Conservation (phyloP, 2,888 invertebrate species). For the Drosophila austrosaltans region DNA sequence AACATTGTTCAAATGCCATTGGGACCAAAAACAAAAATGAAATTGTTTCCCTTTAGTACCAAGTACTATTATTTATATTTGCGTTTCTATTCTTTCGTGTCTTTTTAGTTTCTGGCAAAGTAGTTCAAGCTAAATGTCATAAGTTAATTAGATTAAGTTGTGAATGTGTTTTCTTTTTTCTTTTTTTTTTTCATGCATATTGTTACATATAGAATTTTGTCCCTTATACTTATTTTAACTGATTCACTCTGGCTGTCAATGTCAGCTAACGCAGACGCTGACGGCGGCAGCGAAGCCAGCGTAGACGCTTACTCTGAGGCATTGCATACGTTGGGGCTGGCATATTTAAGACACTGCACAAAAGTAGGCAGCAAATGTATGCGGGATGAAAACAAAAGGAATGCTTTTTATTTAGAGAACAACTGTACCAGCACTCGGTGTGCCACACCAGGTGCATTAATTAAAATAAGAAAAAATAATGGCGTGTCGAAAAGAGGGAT, state of each 20-base stretch:
- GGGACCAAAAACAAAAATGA: neutral
- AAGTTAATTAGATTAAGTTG: constrained; percentile 75
- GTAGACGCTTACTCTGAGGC: constrained; percentile 44
- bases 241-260: constrained; percentile 63
- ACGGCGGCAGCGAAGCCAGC: neutral
- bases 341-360: constrained; percentile 40
- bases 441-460: constrained; percentile 57
- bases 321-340: constrained; percentile 69
- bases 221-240: constrained; percentile 29
- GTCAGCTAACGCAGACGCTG: constrained; percentile 56
- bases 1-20: neutral
- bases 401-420: constrained; percentile 14
- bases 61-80: constrained; percentile 14
- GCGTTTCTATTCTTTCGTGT: constrained; percentile 18
- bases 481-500: neutral
- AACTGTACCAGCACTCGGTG: neutral
- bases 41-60: constrained; percentile 24
- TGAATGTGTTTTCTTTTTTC: constrained; percentile 31
- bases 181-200: constrained; percentile 4
- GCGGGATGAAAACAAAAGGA: constrained; percentile 35
- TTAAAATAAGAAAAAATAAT: constrained; percentile 56
- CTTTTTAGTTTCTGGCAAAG: constrained; percentile 63
- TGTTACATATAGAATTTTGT: constrained; percentile 44
- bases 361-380: constrained; percentile 58
- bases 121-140: constrained; percentile 74